phyloP scores from a whole-genome alignment of 2,888 invertebrate species.

The Tipula helvola region DNA sequence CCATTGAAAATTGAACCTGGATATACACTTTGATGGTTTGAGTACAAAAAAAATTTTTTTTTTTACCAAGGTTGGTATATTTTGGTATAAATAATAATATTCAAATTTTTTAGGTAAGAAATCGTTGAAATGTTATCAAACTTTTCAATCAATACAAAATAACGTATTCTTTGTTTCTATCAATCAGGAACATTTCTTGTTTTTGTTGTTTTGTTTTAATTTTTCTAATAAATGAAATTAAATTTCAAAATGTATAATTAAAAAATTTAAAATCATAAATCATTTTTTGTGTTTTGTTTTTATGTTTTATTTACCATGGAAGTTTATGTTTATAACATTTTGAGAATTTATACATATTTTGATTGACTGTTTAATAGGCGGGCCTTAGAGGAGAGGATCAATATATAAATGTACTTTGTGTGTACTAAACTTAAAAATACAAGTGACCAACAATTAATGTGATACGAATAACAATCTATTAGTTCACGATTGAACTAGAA shows the following conservation, averaged over 20 bases:
- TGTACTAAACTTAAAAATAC: not conserved
- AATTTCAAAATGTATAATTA: not conserved
- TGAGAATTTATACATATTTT: not conserved
- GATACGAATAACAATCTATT: no score
- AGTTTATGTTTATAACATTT: not conserved
- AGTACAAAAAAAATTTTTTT: not conserved
- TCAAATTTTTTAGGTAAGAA: not conserved
- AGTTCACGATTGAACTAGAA: not conserved
- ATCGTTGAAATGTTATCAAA: not conserved
- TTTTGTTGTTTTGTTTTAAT: not conserved
- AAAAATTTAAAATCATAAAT: not conserved
- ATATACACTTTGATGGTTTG: not conserved
- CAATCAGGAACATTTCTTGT: not conserved
- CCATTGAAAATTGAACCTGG: not conserved
- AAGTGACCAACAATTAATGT: not conserved
- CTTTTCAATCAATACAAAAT: not conserved
- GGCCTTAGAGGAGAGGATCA: not conserved
- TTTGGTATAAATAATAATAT: not conserved
- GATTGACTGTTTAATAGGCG: slow-evolving; percentile 4
- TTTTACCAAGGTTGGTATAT: not conserved
- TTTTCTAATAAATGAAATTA: slow-evolving; percentile 4
- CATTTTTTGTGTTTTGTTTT: not conserved
- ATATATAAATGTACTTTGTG: not conserved
- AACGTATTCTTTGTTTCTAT: not conserved
- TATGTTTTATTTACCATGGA: not conserved